phyloP scores from a whole-genome alignment of 2,113 vertebrate genomes.

The Lagenorhynchus albirostris region DNA sequence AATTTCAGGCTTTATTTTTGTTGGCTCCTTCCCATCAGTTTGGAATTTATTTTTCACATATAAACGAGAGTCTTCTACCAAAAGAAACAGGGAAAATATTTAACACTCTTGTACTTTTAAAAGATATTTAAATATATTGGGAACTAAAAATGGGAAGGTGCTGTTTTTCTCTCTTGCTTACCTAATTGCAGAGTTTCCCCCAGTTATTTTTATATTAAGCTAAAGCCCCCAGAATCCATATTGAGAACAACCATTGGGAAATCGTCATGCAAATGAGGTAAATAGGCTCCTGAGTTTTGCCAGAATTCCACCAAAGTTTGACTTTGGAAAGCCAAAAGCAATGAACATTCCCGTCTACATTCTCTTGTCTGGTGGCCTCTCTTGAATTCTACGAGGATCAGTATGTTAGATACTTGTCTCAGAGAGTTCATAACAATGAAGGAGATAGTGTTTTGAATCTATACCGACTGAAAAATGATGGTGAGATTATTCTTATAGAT shows the following conservation, averaged over 20 bases:
- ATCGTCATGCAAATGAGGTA: background rate
- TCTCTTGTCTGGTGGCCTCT: background rate
- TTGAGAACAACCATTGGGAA: background rate
- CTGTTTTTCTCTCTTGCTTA: background rate
- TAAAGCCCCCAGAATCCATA: background rate
- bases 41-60: constrained; percentile 80
- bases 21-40: constrained; percentile 75
- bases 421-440: background rate
- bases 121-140: constrained; percentile 67
- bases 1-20: constrained; percentile 81
- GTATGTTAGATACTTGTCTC: background rate
- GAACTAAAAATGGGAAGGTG: constrained; percentile 72
- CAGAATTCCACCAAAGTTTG: background rate
- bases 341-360: background rate
- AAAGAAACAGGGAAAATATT: constrained; percentile 58
- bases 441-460: background rate
- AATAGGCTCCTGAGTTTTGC: background rate
- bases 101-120: constrained; percentile 41
- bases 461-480: background rate
- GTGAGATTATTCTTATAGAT: background rate
- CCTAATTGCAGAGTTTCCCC: constrained; percentile 57
- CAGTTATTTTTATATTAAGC: constrained; percentile 19
- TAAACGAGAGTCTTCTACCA: constrained; percentile 68
- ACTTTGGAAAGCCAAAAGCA: background rate
- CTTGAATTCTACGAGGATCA: background rate